Evolutionary conservation across 2,888 invertebrate species (phyloP), one percentile per base, ranked within the genome.

Genomic region (Dilophus febrilis): DNA sequence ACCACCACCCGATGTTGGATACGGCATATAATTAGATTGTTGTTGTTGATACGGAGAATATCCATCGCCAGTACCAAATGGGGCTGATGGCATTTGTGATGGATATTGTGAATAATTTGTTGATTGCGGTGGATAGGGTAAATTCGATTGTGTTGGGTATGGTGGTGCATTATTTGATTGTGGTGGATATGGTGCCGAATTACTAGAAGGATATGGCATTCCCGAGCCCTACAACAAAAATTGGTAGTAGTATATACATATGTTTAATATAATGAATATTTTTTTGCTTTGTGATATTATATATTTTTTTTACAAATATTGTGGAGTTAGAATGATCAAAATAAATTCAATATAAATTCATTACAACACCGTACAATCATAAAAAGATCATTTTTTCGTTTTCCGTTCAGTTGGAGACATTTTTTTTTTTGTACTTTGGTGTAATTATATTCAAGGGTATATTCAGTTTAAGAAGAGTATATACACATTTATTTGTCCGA

Each of bases 171-270:
- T 19, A 31, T 30, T 38, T 26, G 34, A 27, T 30, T 22, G 18
- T 28, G 45, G 54, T 56, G 37, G 37, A 31, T 29, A 34, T 3
- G 34, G 26, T 35, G 19, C 35, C 40, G 44, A 41, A 48, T 48
- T 44, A 50, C 49, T 47, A 48, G n/a, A n/a, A n/a, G 47, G 53
- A 49, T 48, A 52, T 48, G 56, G 55, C 55, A 54, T 56, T 51
- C 61, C 60, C 50, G 61, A 51, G 53, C 60, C 59, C 61, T 61
- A 60, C 52, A 58, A 61, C 50, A 46, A 39, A 37, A 31, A 30
- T 27, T 27, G 11, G 7, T 27, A 10, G 28, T 7, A 27, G 28
- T 27, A 27, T 10, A 27, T 11, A 11, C 13, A n/a, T 11, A 11
- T 35, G 6, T 13, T 35, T 12, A 22, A 19, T 22, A 13, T 3